Evolutionary conservation across 2,113 vertebrate genomes (phyloP), one percentile per base, ranked within the genome.

Genomic region (Cinclus mexicanus): DNA sequence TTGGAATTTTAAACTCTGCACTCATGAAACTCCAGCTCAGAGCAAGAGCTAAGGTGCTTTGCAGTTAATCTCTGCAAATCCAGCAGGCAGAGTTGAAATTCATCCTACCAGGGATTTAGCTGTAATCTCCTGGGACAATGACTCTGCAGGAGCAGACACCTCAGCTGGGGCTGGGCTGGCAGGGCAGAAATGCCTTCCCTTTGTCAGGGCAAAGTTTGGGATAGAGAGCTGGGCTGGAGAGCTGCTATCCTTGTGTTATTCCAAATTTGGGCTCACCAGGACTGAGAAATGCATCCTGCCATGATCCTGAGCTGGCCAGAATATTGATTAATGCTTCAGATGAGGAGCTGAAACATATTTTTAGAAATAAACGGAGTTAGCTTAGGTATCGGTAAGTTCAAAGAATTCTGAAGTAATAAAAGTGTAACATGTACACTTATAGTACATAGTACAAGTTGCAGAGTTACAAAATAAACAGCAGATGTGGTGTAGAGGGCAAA

Each of bases 1-100:
- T 78, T 81, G 56, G 83, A 95, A 86, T 92, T 88, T 74, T 57
- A 39, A 88, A 92, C 72, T 74, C 35, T 47, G 14, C 39, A 33
- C 17, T 64, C 64, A 41, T 25, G 70, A 74, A 93, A 67, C 59
- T 55, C 8, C 41, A 60, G 89, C 80, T 90, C 42, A 78, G 84
- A 55, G 89, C 72, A 79, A 70, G 85, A 88, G 49, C 55, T 81
- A 70, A 95, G 83, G 60, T 95, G 83, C 94, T 96, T 93, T 93
- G 80, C 61, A 46, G 83, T 35, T 94, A 88, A 97, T 88, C 94
- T 61, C 85, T 83, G 75, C 79, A 93, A 97, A 95, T 87, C 92
- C 92, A 90, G 67, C 78, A 92, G 94, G 60, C 44, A 44, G 84
- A 47, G 92, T 2, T 90, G 95, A 77, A 90, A 90, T 90, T 84